Base-by-base conservation (phyloP, 2,113 vertebrate genomes). In the Hepsetus odoe region DNA sequence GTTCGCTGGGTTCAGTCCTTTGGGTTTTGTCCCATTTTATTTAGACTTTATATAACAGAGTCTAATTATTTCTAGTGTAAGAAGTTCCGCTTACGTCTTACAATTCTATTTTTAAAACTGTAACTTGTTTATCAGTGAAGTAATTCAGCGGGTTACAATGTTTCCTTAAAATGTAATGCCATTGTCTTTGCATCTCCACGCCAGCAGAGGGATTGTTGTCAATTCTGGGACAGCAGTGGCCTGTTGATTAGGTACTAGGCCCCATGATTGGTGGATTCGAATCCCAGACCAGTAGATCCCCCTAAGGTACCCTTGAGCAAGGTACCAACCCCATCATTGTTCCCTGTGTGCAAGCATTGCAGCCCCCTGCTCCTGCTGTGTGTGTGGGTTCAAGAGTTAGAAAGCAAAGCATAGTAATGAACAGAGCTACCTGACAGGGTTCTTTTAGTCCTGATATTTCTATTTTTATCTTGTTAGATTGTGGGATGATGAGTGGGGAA, bases 191-290 rank as follows among this genome's bases (percentile, higher is more conserved):
- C 53, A 73, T 24, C 6, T 59, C 16, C 18, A 8, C 28, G 33
- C 53, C 71, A 59, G 53, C 56, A 59, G 53, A 73, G 53, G 71
- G 71, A 18, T 13, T 24, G 20, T 4, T 22, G 68, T 3, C 20
- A 22, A 10, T 35, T 20, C 4, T 33, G 5, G 16, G 33, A 24
- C n/a, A 56, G 20, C 53, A 38, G 35, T n/a, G n/a, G n/a, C n/a
- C n/a, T n/a, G n/a, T n/a, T n/a, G n/a, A n/a, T n/a, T n/a, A n/a
- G n/a, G n/a, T n/a, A n/a, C n/a, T n/a, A n/a, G n/a, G n/a, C n/a
- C n/a, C n/a, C n/a, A n/a, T n/a, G n/a, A n/a, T n/a, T n/a, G n/a
- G n/a, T n/a, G n/a, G n/a, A n/a, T n/a, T n/a, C n/a, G n/a, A n/a
- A 14, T 44, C 2, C 42, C 16, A 2, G 16, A 44, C 42, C 12